Conservation (phyloP, 2,888 invertebrate species). For the Parapristionchus giblindavisi region DNA sequence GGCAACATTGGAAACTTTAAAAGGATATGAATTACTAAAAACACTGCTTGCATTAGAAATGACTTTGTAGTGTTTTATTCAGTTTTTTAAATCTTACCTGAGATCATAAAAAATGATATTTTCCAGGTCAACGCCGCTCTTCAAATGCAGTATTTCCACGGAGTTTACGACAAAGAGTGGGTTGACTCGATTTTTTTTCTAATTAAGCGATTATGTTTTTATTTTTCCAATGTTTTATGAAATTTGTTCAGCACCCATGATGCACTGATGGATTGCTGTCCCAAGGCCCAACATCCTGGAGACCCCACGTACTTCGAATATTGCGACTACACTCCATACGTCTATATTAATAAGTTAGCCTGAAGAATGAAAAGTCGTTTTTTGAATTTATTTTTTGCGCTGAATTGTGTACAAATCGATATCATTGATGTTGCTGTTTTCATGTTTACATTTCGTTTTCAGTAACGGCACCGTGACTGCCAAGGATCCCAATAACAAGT, state of each 20-base stretch:
- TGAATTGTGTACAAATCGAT: too few relatives aligned
- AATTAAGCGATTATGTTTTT: too few relatives aligned
- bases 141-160: constrained; percentile 56
- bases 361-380: too few relatives aligned
- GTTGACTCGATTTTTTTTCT: constrained; percentile 28
- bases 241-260: constrained; percentile 50
- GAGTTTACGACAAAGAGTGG: constrained; percentile 53
- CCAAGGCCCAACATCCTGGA: constrained; percentile 36
- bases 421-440: too few relatives aligned
- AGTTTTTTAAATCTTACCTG: too few relatives aligned
- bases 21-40: too few relatives aligned
- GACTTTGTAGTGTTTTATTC: too few relatives aligned
- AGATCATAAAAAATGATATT: too few relatives aligned
- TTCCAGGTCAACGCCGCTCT: constrained; percentile 53
- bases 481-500: constrained; percentile 43
- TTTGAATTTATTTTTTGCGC: too few relatives aligned
- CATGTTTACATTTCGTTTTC: constrained; percentile 5
- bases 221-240: too few relatives aligned
- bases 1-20: too few relatives aligned
- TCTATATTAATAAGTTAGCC: constrained; percentile 39
- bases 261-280: constrained; percentile 51
- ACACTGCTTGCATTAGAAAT: too few relatives aligned
- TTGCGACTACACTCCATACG: constrained; percentile 56
- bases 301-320: constrained; percentile 49
- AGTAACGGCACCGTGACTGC: constrained; percentile 46